Base-by-base conservation (phyloP, 2,888 invertebrate species). In the Timema podura region DNA sequence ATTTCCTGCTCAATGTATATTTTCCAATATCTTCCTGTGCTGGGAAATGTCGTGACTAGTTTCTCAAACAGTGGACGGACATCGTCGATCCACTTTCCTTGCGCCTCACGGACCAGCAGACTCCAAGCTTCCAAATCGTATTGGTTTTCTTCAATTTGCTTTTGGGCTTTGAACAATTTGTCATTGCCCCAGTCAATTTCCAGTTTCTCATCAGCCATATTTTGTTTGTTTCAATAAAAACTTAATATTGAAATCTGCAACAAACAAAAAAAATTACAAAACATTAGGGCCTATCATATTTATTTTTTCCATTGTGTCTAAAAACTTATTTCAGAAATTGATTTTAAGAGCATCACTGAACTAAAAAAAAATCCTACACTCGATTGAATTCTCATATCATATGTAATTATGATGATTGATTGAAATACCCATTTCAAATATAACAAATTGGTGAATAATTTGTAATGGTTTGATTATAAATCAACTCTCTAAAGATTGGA, bases 101-200 rank as follows among this genome's bases (percentile, higher is more conserved):
- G 97, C 0, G 96, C 93, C 82, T 99, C 98, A 69, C 98, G 85
- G 66, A 99, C 88, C 70, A 99, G 87, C 45, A 98, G 87, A 69
- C 96, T 96, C 99, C 99, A 99, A 47, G 98, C 96, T 81, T 99
- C 99, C 48, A 97, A 89, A 81, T 99, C 98, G 79, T 95, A 98
- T 0, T 91, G 89, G 75, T 94, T 93, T 59, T 91, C 89, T 79
- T 96, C 93, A 0, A 98, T 90, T 3, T 92, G 90, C 75, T 92
- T 88, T 78, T 94, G 93, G 6, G 94, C 93, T 48, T 93, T 85
- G 75, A 89, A 89, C 57, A 95, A 81, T 73, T 94, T 89, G 77
- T 95, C 94, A 80, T 92, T 93, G 9, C 93, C 93, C 93, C 93
- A 94, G 81, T 93, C 93, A 44, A 61, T 61, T 61, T 61, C 61